A percentile compares a stretch with the other conserved stretches of the same genome.
phyloP scores from a whole-genome alignment of 2,888 invertebrate genomes.

The Drosophila falleni region DNA sequence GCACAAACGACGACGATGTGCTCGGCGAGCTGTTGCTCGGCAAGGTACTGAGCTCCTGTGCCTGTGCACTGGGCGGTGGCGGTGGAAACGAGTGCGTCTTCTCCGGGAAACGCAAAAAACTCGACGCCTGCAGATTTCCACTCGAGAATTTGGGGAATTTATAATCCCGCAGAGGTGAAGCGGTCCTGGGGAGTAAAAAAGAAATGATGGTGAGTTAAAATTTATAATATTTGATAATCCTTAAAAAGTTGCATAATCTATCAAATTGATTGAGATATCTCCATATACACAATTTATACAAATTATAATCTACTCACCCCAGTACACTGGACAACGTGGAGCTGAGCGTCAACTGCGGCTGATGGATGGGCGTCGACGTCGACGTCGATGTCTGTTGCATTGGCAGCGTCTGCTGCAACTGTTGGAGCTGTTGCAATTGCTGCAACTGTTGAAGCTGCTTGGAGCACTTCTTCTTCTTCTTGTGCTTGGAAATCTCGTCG shows the following conservation, averaged over 20 bases:
- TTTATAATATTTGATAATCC: too few species aligned
- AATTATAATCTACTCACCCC: slow-evolving; percentile 48
- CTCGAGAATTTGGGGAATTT: slow-evolving; percentile 80
- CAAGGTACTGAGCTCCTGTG: slow-evolving; percentile 56
- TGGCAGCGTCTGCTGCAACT: slow-evolving; percentile 1
- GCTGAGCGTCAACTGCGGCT: slow-evolving; percentile 50
- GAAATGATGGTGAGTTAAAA: background rate
- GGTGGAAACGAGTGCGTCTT: slow-evolving; percentile 82
- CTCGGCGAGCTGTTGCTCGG: slow-evolving; percentile 62
- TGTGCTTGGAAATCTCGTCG: slow-evolving; percentile 87
- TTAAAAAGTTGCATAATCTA: too few species aligned
- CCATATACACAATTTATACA: too few species aligned
- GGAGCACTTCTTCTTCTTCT: slow-evolving; percentile 85
- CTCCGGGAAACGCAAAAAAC: slow-evolving; percentile 81
- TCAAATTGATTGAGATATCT: too few species aligned
- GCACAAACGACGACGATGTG: slow-evolving; percentile 70
- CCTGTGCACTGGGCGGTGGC: slow-evolving; percentile 57
- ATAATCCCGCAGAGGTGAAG: slow-evolving; percentile 80
- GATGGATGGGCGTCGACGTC: slow-evolving; percentile 22
- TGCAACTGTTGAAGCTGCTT: slow-evolving; percentile 59
- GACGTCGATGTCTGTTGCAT: too few species aligned
- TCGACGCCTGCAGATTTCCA: slow-evolving; percentile 75
- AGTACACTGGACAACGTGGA: slow-evolving; percentile 64
- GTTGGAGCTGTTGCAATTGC: slow-evolving; percentile 14
- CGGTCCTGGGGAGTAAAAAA: slow-evolving; percentile 44